These are phyloP conservation scores for Sicus ferrugineus DNA, from an alignment of 2,888 invertebrate species.

Conservation along the genomic window DNA sequence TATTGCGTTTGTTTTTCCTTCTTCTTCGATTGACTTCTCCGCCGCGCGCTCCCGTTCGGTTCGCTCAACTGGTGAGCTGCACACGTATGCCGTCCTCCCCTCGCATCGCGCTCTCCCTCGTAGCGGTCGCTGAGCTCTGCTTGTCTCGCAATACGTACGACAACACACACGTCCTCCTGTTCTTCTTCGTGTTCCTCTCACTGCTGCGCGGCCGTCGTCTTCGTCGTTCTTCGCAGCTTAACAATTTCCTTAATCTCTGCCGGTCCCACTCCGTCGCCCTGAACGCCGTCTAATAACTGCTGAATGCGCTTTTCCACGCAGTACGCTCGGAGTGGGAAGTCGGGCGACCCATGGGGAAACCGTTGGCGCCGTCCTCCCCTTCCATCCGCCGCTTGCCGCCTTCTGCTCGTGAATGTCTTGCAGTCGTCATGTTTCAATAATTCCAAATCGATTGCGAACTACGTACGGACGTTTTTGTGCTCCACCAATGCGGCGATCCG, in stretches of 20 bases:
- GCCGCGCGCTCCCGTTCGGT: slow-evolving; percentile 22
- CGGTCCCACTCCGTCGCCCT: neutral
- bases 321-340: too few relatives aligned
- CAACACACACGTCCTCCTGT: too few relatives aligned
- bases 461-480: slow-evolving; percentile 62
- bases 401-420: slow-evolving; percentile 60
- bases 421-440: slow-evolving; percentile 63
- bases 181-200: slow-evolving; percentile 6
- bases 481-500: slow-evolving; percentile 59
- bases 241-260: slow-evolving; percentile 12
- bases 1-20: slow-evolving; percentile 23
- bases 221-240: slow-evolving; percentile 21
- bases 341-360: neutral
- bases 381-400: neutral
- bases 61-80: neutral
- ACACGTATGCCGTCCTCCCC: neutral
- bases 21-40: slow-evolving; percentile 5
- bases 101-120: neutral
- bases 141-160: slow-evolving; percentile 35
- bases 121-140: slow-evolving; percentile 9
- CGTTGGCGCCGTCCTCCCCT: neutral
- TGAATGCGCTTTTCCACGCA: slow-evolving; percentile 37
- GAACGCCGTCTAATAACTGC: slow-evolving; percentile 34
- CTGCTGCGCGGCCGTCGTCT: neutral
- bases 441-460: slow-evolving; percentile 62